Conservation (phyloP, 2,888 invertebrate species). For the Heteropelma amictum region DNA sequence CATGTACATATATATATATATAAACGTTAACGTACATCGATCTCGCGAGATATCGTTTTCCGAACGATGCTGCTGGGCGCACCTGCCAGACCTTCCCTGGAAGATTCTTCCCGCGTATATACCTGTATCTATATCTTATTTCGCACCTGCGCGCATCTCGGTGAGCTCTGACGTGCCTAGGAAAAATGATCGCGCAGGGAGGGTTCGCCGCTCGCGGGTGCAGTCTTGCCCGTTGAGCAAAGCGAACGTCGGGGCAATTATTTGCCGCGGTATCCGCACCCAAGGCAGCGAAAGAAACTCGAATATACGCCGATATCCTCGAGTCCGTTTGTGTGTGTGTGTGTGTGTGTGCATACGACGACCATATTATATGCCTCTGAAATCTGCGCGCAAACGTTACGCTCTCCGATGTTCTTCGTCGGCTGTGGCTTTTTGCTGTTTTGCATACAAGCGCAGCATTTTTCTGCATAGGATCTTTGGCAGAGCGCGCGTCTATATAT, state of each 20-base stretch:
- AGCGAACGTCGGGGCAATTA: constrained; percentile 51
- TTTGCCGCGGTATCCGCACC: constrained; percentile 37
- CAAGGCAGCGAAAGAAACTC: constrained; percentile 17
- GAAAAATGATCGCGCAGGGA: constrained; percentile 6
- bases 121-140: too few species aligned
- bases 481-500: neutral
- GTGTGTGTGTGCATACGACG: neutral
- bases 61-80: constrained; percentile 21
- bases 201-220: neutral
- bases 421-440: constrained; percentile 42
- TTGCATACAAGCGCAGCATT: constrained; percentile 54
- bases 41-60: constrained; percentile 49
- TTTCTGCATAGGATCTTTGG: constrained; percentile 44
- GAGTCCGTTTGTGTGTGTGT: constrained; percentile 12
- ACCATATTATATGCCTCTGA: constrained; percentile 42
- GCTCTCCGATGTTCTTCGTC: constrained; percentile 31
- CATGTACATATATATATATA: constrained; percentile 3
- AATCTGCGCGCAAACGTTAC: constrained; percentile 32
- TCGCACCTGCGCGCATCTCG: constrained; percentile 47
- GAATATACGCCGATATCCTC: constrained; percentile 36
- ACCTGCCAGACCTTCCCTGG: constrained; percentile 40
- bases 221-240: constrained; percentile 34
- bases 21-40: constrained; percentile 32
- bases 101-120: constrained; percentile 20
- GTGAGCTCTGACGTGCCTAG: neutral